Percentiles rank a stretch among this genome's conserved stretches.
Conservation (phyloP, 2,113 vertebrate species). For the Canis aureus region DNA sequence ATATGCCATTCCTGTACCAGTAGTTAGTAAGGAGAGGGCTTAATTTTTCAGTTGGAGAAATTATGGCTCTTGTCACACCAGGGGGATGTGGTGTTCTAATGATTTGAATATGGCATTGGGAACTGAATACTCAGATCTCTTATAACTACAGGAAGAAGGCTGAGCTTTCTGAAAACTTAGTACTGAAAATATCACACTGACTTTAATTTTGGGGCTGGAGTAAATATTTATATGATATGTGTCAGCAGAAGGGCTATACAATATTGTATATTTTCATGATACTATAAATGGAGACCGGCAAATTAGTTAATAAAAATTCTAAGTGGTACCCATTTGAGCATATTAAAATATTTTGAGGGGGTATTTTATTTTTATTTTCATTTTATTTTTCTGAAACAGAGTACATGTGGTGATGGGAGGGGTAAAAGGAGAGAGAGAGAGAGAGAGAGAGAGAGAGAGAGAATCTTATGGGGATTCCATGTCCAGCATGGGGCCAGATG, state of each 20-base stretch:
- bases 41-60: conserved; percentile 56
- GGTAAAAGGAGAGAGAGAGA: background rate
- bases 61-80: conserved; percentile 30
- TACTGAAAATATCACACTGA: conserved; percentile 13
- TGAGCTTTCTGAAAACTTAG: conserved; percentile 43
- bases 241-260: background rate
- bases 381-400: background rate
- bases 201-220: background rate
- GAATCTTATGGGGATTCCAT: background rate
- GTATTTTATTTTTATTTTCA: background rate
- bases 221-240: conserved; percentile 40
- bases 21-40: conserved; percentile 31
- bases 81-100: background rate
- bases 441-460: background rate
- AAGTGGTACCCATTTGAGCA: conserved; percentile 38
- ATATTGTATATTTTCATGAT: conserved; percentile 21
- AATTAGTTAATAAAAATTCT: conserved; percentile 50
- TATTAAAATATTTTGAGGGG: conserved; percentile 1
- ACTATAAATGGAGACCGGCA: conserved; percentile 20
- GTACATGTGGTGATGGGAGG: background rate
- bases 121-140: conserved; percentile 55
- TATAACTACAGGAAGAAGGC: conserved; percentile 15
- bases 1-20: background rate
- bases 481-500: background rate
- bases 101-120: conserved; percentile 24